Conservation (phyloP, 2,797 vertebrate genomes). For the Dallia pectoralis region DNA sequence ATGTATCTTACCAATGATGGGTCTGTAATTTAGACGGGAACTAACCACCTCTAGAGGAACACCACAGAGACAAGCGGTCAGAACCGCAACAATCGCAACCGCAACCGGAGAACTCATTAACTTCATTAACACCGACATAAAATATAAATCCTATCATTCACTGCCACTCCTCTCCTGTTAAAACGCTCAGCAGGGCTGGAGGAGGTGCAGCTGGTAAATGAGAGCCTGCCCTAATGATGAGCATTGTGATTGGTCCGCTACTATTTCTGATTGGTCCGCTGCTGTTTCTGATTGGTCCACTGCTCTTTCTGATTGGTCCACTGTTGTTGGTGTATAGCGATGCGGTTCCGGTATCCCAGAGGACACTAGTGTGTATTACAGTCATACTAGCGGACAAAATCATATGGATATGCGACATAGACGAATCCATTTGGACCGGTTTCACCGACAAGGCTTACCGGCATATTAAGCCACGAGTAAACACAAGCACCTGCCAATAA, state of each 20-base stretch:
- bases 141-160: neutral
- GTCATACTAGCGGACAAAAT: no score
- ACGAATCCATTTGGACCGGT: no score
- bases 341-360: no score
- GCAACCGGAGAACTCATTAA: constrained; percentile 60
- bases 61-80: constrained; percentile 47
- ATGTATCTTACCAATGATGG: constrained; percentile 71
- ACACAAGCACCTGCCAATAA: no score
- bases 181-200: neutral
- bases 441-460: no score
- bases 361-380: neutral
- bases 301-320: no score
- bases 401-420: no score
- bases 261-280: neutral
- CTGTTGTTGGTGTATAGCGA: no score
- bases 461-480: no score
- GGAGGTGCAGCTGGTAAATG: neutral
- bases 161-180: neutral
- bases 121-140: constrained; percentile 21
- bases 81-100: constrained; percentile 50
- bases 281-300: no score
- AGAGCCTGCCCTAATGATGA: neutral
- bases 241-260: neutral
- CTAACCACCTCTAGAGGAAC: constrained; percentile 29
- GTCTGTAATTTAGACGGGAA: constrained; percentile 59